Base-by-base conservation (phyloP, 2,113 vertebrate species). In the Dicerorhinus sumatrensis region DNA sequence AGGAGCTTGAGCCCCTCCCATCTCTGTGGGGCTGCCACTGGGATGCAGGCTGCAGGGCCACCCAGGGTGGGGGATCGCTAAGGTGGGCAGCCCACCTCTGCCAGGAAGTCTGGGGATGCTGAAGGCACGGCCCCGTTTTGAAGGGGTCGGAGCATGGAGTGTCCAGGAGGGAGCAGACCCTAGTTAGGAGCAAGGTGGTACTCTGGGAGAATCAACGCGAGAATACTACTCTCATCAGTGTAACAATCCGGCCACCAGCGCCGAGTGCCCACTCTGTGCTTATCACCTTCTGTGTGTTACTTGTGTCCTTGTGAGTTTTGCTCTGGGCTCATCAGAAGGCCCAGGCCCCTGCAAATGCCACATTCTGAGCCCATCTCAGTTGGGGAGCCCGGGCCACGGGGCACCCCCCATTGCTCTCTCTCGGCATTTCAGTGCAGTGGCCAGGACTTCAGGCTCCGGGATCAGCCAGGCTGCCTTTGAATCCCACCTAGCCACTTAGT, bases 201-300 rank as follows among this genome's bases (percentile, higher is more conserved):
- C 27, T 29, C 63, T 20, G n/a, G 67, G 84, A 56, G 63, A 36
- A 46, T 4, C 65, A 5, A 4, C 17, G 1, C 4, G 33, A 69
- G 56, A 8, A 14, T 20, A 23, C 7, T 8, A 2, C 14, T 17
- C 42, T 62, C 18, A 13, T 1, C 12, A 0, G n/a, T 4, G 16
- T 2, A 6, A 4, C 25, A 7, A 48, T 6, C 25, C 2, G 60
- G 51, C 25, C 12, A 0, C 48, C 29, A 2, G 6, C 12, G 3
- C 51, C 27, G 11, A 3, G 77, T 0, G 11, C 63, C 39, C 21
- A 0, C 77, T 20, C 3, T 1, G 83, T 9, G 88, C 70, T 56
- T 1, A 2, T 25, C 13, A 11, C 20, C 18, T 23, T 21, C 3
- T 18, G 0, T 1, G 9, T 46, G 48, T 60, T 18, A 8, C 25